Conservation (phyloP, 1,140 invertebrate genomes). For the Lepidurus apus region DNA sequence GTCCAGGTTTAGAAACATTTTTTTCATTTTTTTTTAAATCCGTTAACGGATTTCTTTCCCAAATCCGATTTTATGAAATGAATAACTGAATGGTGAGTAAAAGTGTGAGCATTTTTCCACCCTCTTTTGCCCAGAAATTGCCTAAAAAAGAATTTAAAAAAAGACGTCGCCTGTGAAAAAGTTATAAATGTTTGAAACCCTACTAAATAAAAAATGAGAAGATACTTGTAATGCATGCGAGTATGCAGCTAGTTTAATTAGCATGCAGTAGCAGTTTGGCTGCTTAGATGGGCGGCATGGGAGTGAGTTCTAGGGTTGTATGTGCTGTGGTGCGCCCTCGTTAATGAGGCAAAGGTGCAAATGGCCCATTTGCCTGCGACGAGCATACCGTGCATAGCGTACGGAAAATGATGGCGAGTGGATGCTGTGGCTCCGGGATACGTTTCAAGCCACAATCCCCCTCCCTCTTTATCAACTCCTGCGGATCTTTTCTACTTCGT, state of each 20-base stretch:
- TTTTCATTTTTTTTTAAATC: too few relatives aligned
- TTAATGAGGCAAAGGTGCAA: constrained; percentile 21
- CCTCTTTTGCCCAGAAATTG: too few relatives aligned
- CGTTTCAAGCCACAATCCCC: neutral
- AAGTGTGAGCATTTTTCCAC: too few relatives aligned
- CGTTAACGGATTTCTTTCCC: too few relatives aligned
- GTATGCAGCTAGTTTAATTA: constrained; percentile 18
- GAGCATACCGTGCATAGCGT: constrained; percentile 16
- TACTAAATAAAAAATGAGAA: neutral
- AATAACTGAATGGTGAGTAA: too few relatives aligned
- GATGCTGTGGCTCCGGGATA: constrained; percentile 7
- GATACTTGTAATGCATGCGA: neutral
- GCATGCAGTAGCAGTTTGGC: constrained; percentile 4
- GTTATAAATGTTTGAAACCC: neutral
- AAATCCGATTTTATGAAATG: too few relatives aligned
- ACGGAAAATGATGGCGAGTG: neutral
- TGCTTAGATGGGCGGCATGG: constrained; percentile 13
- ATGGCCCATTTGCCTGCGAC: constrained; percentile 20
- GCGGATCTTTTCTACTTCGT: neutral
- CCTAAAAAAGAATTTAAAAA: too few relatives aligned
- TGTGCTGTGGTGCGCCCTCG: constrained; percentile 6
- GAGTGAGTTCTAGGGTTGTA: constrained; percentile 7
- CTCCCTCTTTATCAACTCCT: neutral
- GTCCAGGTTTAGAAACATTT: too few relatives aligned
- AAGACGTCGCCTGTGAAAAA: too few relatives aligned